phyloP scores from a whole-genome alignment of 2,888 invertebrate genomes.

The Ischnus inquisitorius region DNA sequence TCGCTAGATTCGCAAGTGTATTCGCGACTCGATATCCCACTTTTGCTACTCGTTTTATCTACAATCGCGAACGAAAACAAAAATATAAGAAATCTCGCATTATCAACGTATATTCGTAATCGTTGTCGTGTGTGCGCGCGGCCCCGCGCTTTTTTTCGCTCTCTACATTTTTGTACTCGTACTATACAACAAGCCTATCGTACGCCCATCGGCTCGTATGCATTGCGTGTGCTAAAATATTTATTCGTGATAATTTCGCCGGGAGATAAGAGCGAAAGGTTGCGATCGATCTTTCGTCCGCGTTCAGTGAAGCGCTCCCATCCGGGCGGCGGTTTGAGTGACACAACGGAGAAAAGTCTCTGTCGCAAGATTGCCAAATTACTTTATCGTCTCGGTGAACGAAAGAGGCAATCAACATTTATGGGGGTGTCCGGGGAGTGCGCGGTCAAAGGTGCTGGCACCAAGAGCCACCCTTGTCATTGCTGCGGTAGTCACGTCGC shows the following conservation, averaged over 20 bases:
- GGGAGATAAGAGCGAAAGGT: not conserved
- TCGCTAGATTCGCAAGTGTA: too few relatives aligned
- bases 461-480: conserved; percentile 82
- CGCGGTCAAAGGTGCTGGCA: conserved; percentile 82
- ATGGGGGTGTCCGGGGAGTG: conserved; percentile 85
- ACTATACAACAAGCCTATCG: not conserved
- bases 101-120: not conserved
- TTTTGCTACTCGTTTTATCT: too few relatives aligned
- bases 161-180: not conserved
- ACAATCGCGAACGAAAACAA: too few relatives aligned
- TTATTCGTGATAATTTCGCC: not conserved
- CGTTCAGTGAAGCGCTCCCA: conserved; percentile 6
- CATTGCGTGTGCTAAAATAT: not conserved
- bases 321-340: not conserved
- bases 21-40: too few relatives aligned
- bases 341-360: not conserved
- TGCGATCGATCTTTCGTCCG: too few relatives aligned
- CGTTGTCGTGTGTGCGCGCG: conserved; percentile 2
- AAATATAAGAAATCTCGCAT: too few relatives aligned
- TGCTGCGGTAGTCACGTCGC: conserved; percentile 80
- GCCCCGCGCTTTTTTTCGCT: not conserved
- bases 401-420: conserved; percentile 76
- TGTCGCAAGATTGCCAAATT: not conserved
- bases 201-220: not conserved
- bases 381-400: conserved; percentile 28